Percentiles rank a stretch among this genome's conserved stretches.
These are phyloP conservation scores for Lasiommata megera DNA, from an alignment of 2,888 invertebrate genomes.

Conservation along the genomic window DNA sequence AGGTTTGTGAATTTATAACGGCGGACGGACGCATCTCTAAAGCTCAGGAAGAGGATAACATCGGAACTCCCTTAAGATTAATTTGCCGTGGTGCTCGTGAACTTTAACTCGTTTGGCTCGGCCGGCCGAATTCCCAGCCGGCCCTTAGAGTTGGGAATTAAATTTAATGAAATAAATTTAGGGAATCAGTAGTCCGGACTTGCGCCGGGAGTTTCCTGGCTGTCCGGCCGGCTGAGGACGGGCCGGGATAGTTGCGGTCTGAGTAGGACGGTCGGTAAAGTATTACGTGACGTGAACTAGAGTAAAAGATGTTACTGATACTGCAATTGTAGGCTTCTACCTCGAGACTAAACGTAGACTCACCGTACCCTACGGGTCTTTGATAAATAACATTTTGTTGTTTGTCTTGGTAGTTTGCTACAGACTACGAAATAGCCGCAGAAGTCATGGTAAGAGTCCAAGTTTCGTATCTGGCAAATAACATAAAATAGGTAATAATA, in stretches of 20 bases:
- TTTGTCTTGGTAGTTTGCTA: too few species aligned
- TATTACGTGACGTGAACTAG: not conserved
- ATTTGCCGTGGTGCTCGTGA: slow-evolving; percentile 73
- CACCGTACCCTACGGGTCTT: too few species aligned
- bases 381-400: too few species aligned
- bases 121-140: slow-evolving; percentile 72
- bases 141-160: slow-evolving; percentile 73
- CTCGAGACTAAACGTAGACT: too few species aligned
- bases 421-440: too few species aligned
- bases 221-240: slow-evolving; percentile 33
- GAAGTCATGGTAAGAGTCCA: too few species aligned
- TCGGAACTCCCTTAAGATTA: slow-evolving; percentile 80
- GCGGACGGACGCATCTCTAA: slow-evolving; percentile 63
- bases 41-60: slow-evolving; percentile 67
- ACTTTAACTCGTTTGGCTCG: slow-evolving; percentile 78
- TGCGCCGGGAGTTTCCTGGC: slow-evolving; percentile 40
- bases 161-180: slow-evolving; percentile 79
- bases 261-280: slow-evolving; percentile 28
- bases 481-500: too few species aligned
- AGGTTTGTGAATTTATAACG: slow-evolving; percentile 78
- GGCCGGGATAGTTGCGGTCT: slow-evolving; percentile 42
- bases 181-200: slow-evolving; percentile 63
- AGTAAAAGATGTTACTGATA: not conserved
- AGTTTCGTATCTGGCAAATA: too few species aligned
- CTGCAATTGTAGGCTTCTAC: not conserved